Evolutionary conservation across 2,888 invertebrate species (phyloP).

Genomic region (Idaea straminata): DNA sequence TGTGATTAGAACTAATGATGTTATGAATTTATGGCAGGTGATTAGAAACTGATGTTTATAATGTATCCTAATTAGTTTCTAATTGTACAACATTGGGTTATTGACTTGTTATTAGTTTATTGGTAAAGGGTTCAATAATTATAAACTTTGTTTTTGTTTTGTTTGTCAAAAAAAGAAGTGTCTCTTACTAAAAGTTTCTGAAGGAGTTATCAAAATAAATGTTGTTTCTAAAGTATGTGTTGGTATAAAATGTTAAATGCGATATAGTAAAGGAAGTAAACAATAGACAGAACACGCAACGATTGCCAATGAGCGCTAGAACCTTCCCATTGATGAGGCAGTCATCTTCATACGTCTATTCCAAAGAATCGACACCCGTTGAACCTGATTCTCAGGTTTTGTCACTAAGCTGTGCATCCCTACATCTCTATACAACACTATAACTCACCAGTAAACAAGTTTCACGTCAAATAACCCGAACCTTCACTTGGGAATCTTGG

Average conservation of each 20-base stretch:
- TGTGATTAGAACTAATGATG: background rate
- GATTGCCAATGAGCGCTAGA: conserved; percentile 29
- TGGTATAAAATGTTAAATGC: background rate
- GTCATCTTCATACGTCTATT: background rate
- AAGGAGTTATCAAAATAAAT: background rate
- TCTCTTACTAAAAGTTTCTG: background rate
- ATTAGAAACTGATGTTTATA: background rate
- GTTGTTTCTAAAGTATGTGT: background rate
- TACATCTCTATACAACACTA: conserved; percentile 24
- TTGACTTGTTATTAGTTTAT: background rate
- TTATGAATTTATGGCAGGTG: background rate
- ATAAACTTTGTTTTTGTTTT: too few species aligned
- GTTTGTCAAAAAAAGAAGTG: background rate
- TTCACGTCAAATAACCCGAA: conserved; percentile 46
- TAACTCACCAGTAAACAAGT: conserved; percentile 67
- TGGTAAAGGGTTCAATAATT: background rate
- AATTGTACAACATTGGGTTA: background rate
- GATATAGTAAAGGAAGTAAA: conserved; percentile 33
- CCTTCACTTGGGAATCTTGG: conserved; percentile 36
- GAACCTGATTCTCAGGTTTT: conserved; percentile 1
- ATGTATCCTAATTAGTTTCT: background rate
- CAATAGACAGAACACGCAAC: conserved; percentile 30
- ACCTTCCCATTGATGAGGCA: conserved; percentile 16
- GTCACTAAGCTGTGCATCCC: background rate
- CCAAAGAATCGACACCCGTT: background rate